phyloP scores from a whole-genome alignment of 2,888 invertebrate genomes.

The Thalpophila matura region DNA sequence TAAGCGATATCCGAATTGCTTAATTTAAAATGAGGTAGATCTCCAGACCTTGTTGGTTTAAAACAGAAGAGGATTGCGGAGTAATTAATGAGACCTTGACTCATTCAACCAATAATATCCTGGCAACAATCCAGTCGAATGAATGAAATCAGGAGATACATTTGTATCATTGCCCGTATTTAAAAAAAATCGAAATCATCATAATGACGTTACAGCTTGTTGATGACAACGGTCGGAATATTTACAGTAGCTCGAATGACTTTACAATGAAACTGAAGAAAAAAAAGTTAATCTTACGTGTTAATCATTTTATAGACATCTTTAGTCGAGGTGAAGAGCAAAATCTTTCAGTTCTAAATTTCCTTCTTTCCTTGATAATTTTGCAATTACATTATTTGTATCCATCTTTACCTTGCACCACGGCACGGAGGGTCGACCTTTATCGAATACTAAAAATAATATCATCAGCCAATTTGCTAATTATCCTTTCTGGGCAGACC shows the following conservation, averaged over 20 bases:
- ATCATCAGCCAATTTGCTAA: constrained; percentile 85
- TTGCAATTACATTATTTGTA: background rate
- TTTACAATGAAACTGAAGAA: too few species aligned
- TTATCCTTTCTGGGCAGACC: constrained; percentile 73
- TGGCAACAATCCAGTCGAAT: constrained; percentile 13
- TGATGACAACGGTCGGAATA: too few species aligned
- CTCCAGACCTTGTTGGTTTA: constrained; percentile 52
- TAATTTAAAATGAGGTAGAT: constrained; percentile 67
- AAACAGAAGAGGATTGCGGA: constrained; percentile 45
- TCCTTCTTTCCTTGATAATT: background rate
- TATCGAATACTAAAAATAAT: constrained; percentile 75
- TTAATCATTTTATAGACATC: too few species aligned
- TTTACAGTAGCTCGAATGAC: too few species aligned
- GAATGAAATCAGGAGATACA: background rate
- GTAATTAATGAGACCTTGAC: constrained; percentile 1
- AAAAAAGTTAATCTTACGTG: too few species aligned
- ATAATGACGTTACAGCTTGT: too few species aligned
- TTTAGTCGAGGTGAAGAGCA: too few species aligned
- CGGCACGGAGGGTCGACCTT: constrained; percentile 51
- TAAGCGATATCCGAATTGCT: constrained; percentile 72
- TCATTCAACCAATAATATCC: background rate
- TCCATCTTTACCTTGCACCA: constrained; percentile 44
- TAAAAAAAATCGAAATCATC: too few species aligned
- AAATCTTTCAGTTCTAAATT: too few species aligned
- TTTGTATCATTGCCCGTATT: background rate